Evolutionary conservation across 2,113 vertebrate species (phyloP), one percentile per base, ranked within the genome.

Genomic region (Eonycteris spelaea): DNA sequence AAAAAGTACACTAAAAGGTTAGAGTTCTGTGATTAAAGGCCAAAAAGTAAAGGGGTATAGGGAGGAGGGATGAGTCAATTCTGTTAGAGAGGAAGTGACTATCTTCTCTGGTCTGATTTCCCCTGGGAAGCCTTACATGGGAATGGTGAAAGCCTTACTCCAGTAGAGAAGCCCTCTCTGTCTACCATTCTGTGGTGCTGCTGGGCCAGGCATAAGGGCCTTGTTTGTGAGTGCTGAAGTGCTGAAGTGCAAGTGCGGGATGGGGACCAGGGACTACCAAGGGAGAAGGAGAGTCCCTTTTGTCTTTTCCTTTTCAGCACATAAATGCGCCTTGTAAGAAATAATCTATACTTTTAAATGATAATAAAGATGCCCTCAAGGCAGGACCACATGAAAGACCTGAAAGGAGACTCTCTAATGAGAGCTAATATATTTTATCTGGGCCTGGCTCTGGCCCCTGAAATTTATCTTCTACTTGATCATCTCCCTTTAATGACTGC

Each of bases 401-500:
- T 68, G n/a, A 71, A 74, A 71, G 13, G 18, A 83, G 3, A 43
- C 40, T 63, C 6, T 55, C 40, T 78, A n/a, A n/a, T 9, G 30
- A 2, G 28, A 68, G 18, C 61, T 67, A n/a, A 33, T 38, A 4
- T 63, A 30, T 74, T 79, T 63, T 67, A 45, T 71, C 2, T 51
- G 43, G 57, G 28, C 24, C 19, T 57, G 26, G 84, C 12, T 57
- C 35, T 43, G 48, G 12, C 13, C 22, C 70, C n/a, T 57, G 22
- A 33, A 91, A 11, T 87, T 19, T 55, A 77, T 83, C 75, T 94
- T 88, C 55, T 55, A 21, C 26, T 71, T 68, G 57, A 88, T 91
- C 33, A 40, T 82, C n/a, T 53, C 8, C 18, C 7, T 63, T 86
- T 43, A 57, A 4, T 75, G 86, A 61, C 21, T 19, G 24, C 57